Evolutionary conservation across 2,797 vertebrate genomes (phyloP).

Genomic region (Crenuchus spilurus): DNA sequence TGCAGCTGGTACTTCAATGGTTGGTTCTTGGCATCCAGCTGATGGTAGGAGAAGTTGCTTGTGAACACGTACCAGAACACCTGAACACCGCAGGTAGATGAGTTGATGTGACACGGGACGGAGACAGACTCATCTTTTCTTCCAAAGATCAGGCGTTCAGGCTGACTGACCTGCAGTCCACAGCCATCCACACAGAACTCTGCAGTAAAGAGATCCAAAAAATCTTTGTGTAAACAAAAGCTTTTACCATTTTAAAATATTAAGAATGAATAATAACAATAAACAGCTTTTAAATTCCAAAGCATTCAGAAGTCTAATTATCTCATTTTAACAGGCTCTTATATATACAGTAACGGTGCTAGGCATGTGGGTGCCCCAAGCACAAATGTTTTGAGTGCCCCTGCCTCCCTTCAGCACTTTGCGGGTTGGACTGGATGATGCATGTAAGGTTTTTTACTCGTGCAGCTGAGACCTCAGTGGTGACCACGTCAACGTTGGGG

Average conservation of each 20-base stretch:
- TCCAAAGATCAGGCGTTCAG: neutral
- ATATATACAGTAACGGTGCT: too few species aligned
- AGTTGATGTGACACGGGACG: conserved; percentile 53
- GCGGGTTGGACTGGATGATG: too few species aligned
- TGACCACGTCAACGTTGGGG: too few species aligned
- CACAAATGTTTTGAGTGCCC: too few species aligned
- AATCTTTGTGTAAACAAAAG: conserved; percentile 4
- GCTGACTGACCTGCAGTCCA: conserved; percentile 51
- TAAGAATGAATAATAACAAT: too few species aligned
- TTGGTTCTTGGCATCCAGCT: neutral
- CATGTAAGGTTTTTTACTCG: too few species aligned
- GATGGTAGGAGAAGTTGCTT: conserved; percentile 5
- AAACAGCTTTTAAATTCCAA: too few species aligned
- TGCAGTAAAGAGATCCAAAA: conserved; percentile 28
- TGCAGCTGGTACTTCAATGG: conserved; percentile 41
- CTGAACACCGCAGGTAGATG: accelerated
- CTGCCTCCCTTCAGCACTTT: too few species aligned
- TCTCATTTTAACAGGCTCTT: too few species aligned
- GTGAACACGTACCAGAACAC: conserved; percentile 68
- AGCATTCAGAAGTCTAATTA: too few species aligned
- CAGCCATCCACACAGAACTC: conserved; percentile 28
- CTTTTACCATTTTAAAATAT: neutral
- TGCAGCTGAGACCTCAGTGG: too few species aligned
- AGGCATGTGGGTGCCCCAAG: too few species aligned
- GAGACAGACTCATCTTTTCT: conserved; percentile 23